Evolutionary conservation across 2,888 invertebrate genomes (phyloP), one percentile per base, ranked within the genome.

Genomic region (Ochropleura leucogaster): DNA sequence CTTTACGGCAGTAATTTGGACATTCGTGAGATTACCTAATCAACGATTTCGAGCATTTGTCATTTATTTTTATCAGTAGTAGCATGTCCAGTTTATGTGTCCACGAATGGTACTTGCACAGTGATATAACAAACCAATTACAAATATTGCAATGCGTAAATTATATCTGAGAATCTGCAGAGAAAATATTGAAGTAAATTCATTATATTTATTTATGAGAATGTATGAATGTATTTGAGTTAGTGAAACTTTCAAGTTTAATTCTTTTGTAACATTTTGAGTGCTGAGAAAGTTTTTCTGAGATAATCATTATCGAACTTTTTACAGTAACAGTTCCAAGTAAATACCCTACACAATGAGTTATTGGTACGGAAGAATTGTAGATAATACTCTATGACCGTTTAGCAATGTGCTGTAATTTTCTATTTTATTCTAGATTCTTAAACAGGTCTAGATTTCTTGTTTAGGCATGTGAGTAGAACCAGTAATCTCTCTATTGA

Each of bases 391-490:
- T 72, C 49, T 62, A 51, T 44, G n/a, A 14, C 47, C 20, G 18
- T 64, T 55, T 30, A 64, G n/a, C 49, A 14, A 64, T n/a, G 65
- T 77, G 59, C 67, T 65, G 55, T 62, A 79, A 80, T 83, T 84
- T 77, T 88, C 87, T 87, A 87, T 85, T 84, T 80, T 71, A 85
- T 85, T 88, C 88, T 84, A 85, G 84, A 89, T 89, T 89, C 80
- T 82, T 86, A 82, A 85, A 85, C 86, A 82, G 80, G 87, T 88
- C 85, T 86, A 88, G 89, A 89, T 90, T 89, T 90, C 90, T 91
- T 88, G 84, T 84, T 85, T 81, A 79, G 72, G 77, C 80, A 81
- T 82, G 80, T 84, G 78, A 82, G 85, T 80, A 77, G 75, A 90
- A 92, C 92, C 84, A 73, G 92, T 90, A 90, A 49, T 64, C 55